Conservation (phyloP, 2,113 vertebrate genomes). For the Hipposideros armiger region DNA sequence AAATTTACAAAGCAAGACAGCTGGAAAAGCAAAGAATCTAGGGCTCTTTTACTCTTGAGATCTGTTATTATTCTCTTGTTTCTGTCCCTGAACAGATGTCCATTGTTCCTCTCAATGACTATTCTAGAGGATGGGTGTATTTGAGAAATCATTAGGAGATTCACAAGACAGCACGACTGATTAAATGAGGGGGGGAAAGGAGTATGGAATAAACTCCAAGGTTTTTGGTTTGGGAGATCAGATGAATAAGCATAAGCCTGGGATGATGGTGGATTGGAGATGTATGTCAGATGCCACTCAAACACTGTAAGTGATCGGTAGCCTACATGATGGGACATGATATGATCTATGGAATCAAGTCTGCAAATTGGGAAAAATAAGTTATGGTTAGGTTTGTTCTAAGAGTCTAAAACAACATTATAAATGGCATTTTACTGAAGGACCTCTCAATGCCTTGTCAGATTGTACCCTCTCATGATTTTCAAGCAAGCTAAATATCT, state of each 20-base stretch:
- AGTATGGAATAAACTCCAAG: not conserved
- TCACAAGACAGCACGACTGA: not conserved
- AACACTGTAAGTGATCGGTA: not conserved
- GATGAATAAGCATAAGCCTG: not conserved
- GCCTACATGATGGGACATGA: not conserved
- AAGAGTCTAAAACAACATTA: not conserved
- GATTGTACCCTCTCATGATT: not conserved
- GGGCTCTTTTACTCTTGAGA: not conserved
- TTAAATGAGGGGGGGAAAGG: not conserved
- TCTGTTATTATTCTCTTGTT: not conserved
- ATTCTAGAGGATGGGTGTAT: not conserved
- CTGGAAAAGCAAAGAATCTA: conserved; percentile 28
- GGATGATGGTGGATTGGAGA: not conserved
- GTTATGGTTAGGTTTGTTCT: not conserved
- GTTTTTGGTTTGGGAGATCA: not conserved
- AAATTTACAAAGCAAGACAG: conserved; percentile 23
- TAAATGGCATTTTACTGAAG: conserved; percentile 32
- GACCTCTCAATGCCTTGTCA: not conserved
- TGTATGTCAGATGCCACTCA: not conserved
- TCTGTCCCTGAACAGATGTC: not conserved
- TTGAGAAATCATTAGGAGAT: conserved; percentile 38
- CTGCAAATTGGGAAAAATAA: not conserved
- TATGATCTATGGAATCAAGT: not conserved
- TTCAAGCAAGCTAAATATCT: not conserved
- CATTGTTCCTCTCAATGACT: not conserved